phyloP scores from a whole-genome alignment of 2,888 invertebrate species.

The Pristionchus entomophagus region DNA sequence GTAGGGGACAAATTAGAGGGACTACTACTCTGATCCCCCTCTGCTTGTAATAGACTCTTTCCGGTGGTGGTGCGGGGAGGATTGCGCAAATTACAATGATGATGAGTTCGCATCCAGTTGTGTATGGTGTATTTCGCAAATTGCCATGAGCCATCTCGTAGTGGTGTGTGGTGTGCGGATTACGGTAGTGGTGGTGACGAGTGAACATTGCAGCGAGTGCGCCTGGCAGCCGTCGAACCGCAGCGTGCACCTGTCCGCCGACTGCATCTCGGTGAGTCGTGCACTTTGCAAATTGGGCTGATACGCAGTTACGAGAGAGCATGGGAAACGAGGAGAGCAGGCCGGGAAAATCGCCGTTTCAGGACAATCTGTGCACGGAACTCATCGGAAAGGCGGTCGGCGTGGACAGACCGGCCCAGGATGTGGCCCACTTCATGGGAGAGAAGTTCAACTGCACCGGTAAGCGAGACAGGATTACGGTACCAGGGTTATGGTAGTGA shows the following conservation, averaged over 20 bases:
- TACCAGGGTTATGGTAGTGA: neutral
- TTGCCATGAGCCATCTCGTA: neutral
- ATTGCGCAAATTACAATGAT: neutral
- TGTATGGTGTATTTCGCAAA: neutral
- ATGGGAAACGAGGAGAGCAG: neutral
- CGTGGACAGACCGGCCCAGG: constrained; percentile 19
- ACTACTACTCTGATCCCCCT: neutral
- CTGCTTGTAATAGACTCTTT: neutral
- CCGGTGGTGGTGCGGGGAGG: neutral
- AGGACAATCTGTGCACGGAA: constrained; percentile 35
- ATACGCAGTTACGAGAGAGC: constrained; percentile 10
- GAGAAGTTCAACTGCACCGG: constrained; percentile 41
- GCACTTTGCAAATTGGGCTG: neutral
- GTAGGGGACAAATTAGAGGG: neutral
- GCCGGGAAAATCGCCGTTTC: neutral
- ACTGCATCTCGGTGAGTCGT: constrained; percentile 39
- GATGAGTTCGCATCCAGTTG: neutral
- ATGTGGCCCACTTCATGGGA: constrained; percentile 32
- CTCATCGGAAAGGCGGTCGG: constrained; percentile 41
- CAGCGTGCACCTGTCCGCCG: constrained; percentile 23
- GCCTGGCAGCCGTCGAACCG: constrained; percentile 43
- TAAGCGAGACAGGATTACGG: neutral
- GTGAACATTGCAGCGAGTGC: constrained; percentile 43
- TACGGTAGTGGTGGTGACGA: neutral
- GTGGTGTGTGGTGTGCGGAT: neutral